Base-by-base conservation (phyloP, 2,797 vertebrate species). In the Clarias fuscus region DNA sequence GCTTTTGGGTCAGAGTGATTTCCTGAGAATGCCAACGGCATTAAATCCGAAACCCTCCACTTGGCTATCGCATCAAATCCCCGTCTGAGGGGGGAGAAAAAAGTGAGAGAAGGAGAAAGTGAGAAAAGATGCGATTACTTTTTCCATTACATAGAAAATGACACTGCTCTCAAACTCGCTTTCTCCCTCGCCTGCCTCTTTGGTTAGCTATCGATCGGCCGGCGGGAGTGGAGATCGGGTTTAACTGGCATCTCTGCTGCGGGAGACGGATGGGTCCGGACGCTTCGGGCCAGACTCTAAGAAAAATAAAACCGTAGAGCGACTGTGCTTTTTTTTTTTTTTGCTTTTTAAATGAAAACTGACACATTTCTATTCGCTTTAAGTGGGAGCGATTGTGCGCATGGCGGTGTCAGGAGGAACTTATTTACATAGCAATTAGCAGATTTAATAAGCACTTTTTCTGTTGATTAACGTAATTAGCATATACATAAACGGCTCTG, bases 371-470 rank as follows among this genome's bases (percentile, higher is more conserved):
- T 85, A 91, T 90, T 91, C 88, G 75, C 89, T 89, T 87, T 89
- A 90, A 88, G 90, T 91, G 82, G 88, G 88, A 89, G 82, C 85
- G 86, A 86, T 91, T 89, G 90, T 87, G 86, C 83, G 86, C 87
- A 75, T 70, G 87, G 84, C 86, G 79, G 83, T 90, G 90, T 89
- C 89, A 85, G 90, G 89, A 90, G 86, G 84, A 89, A 88, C 90
- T 90, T 92, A 92, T 92, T 92, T 92, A 91, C 91, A 92, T 91
- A 91, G 53, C 91, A 90, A 91, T 92, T 91, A 92, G 89, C 82
- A 87, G 90, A 89, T 90, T 90, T 91, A 91, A 90, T 91, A 90
- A 90, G 48, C 86, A 62, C 86, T 88, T 90, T 92, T 90, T 85
- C 83, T 87, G 75, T 89, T 91, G 90, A 91, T 92, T 92, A 91